Evolutionary conservation across 2,888 invertebrate genomes (phyloP).

Genomic region (Cremastobaeus sp.): DNA sequence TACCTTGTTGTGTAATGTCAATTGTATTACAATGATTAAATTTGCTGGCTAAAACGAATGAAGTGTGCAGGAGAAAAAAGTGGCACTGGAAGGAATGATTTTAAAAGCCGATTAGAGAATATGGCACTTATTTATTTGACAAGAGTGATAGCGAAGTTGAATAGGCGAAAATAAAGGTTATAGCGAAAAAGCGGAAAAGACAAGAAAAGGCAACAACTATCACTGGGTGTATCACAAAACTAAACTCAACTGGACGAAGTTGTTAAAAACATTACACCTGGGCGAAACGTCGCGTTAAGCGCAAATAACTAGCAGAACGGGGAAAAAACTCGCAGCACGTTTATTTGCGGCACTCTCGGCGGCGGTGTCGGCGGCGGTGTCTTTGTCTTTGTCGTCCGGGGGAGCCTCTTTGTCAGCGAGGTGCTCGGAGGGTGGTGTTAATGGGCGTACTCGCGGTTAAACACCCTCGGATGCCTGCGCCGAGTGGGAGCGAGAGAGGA

Average conservation of each 20-base stretch:
- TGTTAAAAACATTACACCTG: slow-evolving; percentile 54
- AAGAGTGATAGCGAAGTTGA: too few relatives aligned
- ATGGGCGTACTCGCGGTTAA: slow-evolving; percentile 78
- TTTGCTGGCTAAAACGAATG: too few relatives aligned
- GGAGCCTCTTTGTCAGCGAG: slow-evolving; percentile 20
- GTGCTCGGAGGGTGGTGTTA: slow-evolving; percentile 73
- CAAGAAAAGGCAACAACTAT: not conserved
- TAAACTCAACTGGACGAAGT: slow-evolving; percentile 27
- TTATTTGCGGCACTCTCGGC: slow-evolving; percentile 27
- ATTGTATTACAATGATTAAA: too few relatives aligned
- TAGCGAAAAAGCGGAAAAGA: not conserved
- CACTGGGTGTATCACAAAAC: not conserved
- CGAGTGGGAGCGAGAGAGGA: slow-evolving; percentile 36
- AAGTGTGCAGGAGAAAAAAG: too few relatives aligned
- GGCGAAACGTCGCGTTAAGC: slow-evolving; percentile 37
- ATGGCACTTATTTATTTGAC: too few relatives aligned
- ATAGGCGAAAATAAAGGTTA: too few relatives aligned
- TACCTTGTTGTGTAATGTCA: too few relatives aligned
- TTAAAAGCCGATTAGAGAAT: too few relatives aligned
- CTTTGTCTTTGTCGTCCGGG: slow-evolving; percentile 24
- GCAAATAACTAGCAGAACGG: slow-evolving; percentile 37
- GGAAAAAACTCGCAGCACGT: slow-evolving; percentile 36
- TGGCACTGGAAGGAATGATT: too few relatives aligned
- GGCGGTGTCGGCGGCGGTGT: slow-evolving; percentile 9
- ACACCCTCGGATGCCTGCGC: slow-evolving; percentile 71